A percentile compares a stretch with the other conserved stretches of the same genome.
Evolutionary conservation across 1,140 invertebrate genomes (phyloP).

Genomic region (Marisa cornuarietis): DNA sequence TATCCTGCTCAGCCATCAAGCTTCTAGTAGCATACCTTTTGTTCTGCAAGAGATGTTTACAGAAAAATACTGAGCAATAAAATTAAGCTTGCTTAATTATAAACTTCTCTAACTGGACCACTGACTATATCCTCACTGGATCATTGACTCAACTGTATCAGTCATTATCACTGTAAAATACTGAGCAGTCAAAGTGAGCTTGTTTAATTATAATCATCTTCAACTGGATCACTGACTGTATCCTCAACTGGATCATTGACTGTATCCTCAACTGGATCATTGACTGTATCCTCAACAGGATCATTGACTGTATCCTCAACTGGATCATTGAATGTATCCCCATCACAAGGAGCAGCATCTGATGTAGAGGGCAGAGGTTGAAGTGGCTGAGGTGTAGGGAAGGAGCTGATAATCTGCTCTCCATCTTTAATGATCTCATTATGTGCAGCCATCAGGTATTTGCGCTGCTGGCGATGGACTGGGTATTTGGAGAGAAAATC

Average conservation of each 20-base stretch:
- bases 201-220: neutral
- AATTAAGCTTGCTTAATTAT: no score
- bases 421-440: constrained; percentile 61
- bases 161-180: no score
- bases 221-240: neutral
- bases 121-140: no score
- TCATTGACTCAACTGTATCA: no score
- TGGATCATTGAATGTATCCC: neutral
- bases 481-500: neutral
- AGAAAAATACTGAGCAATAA: no score
- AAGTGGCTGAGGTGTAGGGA: constrained; percentile 2
- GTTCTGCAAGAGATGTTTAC: no score
- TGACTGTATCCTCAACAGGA: neutral
- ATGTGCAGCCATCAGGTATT: constrained; percentile 61
- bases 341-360: neutral
- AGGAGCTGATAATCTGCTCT: constrained; percentile 49
- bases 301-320: neutral
- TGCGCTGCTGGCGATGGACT: constrained; percentile 59
- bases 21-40: no score
- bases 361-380: neutral
- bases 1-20: no score
- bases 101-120: no score
- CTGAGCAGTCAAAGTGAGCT: no score
- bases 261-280: neutral
- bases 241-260: neutral